Percentiles rank a stretch among this genome's conserved stretches.
These are phyloP conservation scores for Orthochromis indermauri DNA, from an alignment of 2,113 vertebrate genomes.

Conservation along the genomic window DNA sequence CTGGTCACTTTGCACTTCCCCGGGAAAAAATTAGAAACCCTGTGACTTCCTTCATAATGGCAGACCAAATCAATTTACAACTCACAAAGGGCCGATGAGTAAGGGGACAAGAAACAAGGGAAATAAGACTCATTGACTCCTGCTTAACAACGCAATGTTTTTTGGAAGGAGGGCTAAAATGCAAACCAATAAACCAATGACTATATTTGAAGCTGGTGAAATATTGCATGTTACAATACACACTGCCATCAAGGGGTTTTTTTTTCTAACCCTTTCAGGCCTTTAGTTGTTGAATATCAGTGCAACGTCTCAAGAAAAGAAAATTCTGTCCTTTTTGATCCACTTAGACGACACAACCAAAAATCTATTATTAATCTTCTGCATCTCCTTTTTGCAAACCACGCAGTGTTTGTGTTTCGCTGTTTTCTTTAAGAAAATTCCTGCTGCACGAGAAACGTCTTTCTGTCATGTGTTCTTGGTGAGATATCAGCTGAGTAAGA, in stretches of 20 bases:
- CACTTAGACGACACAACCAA: background rate
- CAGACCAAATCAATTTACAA: background rate
- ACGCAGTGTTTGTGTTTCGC: background rate
- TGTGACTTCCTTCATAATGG: background rate
- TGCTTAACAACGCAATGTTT: background rate
- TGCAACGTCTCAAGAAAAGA: background rate
- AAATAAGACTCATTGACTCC: background rate
- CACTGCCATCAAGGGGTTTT: fast-evolving
- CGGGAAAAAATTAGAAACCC: background rate
- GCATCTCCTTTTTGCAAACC: background rate
- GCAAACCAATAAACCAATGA: background rate
- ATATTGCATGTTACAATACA: background rate
- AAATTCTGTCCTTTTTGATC: background rate
- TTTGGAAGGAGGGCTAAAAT: background rate
- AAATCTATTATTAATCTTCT: slow-evolving; percentile 12
- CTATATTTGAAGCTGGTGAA: background rate
- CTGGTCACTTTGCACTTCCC: background rate
- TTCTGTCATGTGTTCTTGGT: slow-evolving; percentile 10
- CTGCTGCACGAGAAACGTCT: background rate
- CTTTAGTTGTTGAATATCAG: background rate
- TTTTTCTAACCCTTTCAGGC: background rate
- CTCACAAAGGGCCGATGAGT: background rate
- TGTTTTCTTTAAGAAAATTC: background rate
- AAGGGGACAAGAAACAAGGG: background rate
- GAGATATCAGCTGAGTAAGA: background rate